Conservation (phyloP, 2,797 vertebrate species). For the Hippopotamyrus pictus region DNA sequence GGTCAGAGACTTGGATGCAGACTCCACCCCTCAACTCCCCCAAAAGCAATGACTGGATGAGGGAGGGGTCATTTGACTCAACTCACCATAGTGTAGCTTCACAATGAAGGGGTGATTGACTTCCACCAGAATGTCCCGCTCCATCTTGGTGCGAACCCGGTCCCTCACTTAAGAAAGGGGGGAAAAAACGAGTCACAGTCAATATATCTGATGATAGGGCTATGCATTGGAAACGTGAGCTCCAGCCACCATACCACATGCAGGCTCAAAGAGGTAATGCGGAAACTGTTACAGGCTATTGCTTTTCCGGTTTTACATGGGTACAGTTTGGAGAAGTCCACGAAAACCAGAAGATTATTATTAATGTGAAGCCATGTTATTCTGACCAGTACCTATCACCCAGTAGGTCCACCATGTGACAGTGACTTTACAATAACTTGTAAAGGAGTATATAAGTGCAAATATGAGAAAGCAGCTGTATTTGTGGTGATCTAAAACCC, state of each 20-base stretch:
- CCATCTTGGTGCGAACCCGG: conserved; percentile 95
- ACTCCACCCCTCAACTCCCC: neutral
- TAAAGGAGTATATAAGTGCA: neutral
- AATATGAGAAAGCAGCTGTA: neutral
- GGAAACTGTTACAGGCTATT: neutral
- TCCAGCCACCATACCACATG: neutral
- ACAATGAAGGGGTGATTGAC: conserved; percentile 99
- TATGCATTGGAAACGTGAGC: neutral
- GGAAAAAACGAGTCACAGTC: neutral
- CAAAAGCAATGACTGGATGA: neutral
- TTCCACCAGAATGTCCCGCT: conserved; percentile 96
- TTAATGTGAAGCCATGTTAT: neutral
- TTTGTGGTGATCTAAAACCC: neutral
- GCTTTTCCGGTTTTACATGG: neutral
- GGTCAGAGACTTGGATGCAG: neutral
- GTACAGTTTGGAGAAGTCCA: neutral
- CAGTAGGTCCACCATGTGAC: neutral
- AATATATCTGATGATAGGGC: neutral
- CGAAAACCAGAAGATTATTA: neutral
- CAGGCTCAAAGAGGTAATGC: neutral
- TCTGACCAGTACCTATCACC: neutral
- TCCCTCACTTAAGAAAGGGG: conserved; percentile 75
- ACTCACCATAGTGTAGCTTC: conserved; percentile 97
- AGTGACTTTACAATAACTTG: neutral
- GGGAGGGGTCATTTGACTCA: neutral